Evolutionary conservation across 2,888 invertebrate genomes (phyloP), one percentile per base, ranked within the genome.

Genomic region (Branchipolynoe longqiensis): DNA sequence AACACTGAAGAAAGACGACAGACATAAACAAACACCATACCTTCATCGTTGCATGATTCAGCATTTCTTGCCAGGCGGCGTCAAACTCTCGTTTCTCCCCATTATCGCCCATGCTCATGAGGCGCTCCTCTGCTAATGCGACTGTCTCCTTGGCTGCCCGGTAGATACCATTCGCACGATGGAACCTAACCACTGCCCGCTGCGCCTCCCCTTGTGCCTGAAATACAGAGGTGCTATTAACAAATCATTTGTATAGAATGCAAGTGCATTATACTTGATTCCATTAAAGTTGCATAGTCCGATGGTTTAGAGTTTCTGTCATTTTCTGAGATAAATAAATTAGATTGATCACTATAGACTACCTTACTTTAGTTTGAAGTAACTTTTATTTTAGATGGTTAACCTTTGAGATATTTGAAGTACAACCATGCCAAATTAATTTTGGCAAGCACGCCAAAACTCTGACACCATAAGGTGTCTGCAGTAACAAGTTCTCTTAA

Each of bases 41-140:
- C 91, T 92, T 87, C 92, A 97, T 96, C 87, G 98, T 98, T 88
- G 98, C 98, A 95, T 98, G 97, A 94, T 98, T 98, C 87, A 98
- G 95, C 96, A 98, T 97, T 94, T 98, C 98, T 94, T 98, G 98
- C 98, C 98, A 98, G 90, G 98, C 98, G 94, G 96, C 97, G 94
- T 98, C 98, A 94, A 98, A 98, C 93, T 97, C 97, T 96, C 96
- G 96, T 54, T 87, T 89, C 38, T 90, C 89, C 73, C 91, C 91
- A 40, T 88, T 88, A 59, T 90, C 89, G 82, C 91, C 90, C 38
- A 85, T 85, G n/a, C 69, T 83, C 40, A 85, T 82, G 0, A 96
- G 97, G 88, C 97, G 95, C 93, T 98, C 97, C 93, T 98, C 98
- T 0, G 98, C 98, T 74, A 98, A 93, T 0, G 97, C 96, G 84